phyloP scores from a whole-genome alignment of 2,113 vertebrate species.

The Urocolius indicus region DNA sequence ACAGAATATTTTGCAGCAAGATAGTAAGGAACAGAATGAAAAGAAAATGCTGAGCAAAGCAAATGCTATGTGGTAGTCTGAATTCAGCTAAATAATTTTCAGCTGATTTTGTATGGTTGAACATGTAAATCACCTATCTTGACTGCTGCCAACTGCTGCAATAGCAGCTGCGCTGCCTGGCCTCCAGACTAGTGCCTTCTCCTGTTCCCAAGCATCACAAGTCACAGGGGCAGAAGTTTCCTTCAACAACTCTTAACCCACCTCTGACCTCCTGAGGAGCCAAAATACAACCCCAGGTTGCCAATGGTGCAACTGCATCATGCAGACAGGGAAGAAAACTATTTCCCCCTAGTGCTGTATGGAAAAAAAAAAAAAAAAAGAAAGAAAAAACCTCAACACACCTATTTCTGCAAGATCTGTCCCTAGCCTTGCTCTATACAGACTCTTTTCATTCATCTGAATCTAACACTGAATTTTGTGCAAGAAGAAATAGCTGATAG shows the following conservation, averaged over 20 bases:
- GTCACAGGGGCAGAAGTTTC: background rate
- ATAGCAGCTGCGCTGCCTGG: slow-evolving; percentile 42
- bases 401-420: background rate
- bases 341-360: background rate
- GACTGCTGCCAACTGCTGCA: slow-evolving; percentile 24
- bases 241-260: background rate
- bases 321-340: background rate
- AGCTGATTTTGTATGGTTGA: slow-evolving; percentile 50
- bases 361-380: background rate
- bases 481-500: background rate
- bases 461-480: background rate
- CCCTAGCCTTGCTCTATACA: background rate
- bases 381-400: background rate
- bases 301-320: background rate
- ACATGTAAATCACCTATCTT: slow-evolving; percentile 20
- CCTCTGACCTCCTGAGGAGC: background rate
- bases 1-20: slow-evolving; percentile 10
- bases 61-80: slow-evolving; percentile 37
- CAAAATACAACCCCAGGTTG: background rate
- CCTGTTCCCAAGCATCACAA: background rate
- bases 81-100: slow-evolving; percentile 59
- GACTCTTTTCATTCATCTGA: background rate
- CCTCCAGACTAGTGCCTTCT: background rate
- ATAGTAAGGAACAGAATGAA: background rate
- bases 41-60: slow-evolving; percentile 48